These are phyloP conservation scores for Microcebus lehilahytsara DNA, from an alignment of 2,113 vertebrate genomes.

Conservation along the genomic window DNA sequence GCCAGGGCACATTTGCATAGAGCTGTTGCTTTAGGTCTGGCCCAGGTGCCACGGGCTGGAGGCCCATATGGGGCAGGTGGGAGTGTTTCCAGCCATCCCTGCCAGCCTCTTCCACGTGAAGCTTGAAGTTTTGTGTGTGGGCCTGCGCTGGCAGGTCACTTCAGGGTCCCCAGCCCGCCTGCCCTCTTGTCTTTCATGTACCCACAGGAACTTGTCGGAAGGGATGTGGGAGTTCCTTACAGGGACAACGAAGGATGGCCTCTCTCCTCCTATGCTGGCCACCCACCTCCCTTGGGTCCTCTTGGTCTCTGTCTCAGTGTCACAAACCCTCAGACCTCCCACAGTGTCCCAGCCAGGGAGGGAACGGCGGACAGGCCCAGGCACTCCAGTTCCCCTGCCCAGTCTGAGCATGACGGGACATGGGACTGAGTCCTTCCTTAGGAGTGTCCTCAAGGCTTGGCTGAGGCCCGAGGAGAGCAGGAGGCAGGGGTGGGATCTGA, in stretches of 20 bases:
- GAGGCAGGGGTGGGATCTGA: not conserved
- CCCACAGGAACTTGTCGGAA: not conserved
- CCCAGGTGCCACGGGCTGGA: conserved; percentile 15
- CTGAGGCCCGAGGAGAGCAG: not conserved
- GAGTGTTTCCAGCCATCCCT: not conserved
- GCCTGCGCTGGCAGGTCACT: not conserved
- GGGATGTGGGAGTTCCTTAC: not conserved
- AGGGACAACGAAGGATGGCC: not conserved
- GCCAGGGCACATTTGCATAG: conserved; percentile 61
- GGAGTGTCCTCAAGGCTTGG: not conserved
- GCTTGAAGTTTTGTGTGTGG: not conserved
- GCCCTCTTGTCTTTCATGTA: not conserved
- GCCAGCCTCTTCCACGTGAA: not conserved
- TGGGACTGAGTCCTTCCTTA: not conserved
- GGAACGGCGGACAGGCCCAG: not conserved
- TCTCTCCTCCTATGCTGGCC: not conserved
- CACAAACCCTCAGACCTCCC: not conserved
- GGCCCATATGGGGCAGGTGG: not conserved
- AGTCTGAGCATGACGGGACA: not conserved
- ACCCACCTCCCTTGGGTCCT: not conserved
- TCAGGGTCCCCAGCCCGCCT: not conserved
- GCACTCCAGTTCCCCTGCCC: too few relatives aligned
- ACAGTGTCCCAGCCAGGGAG: not conserved
- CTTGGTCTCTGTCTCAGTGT: not conserved
- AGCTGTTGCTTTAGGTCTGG: conserved; percentile 55